Base-by-base conservation (phyloP, 2,113 vertebrate species). In the Acinonyx jubatus region DNA sequence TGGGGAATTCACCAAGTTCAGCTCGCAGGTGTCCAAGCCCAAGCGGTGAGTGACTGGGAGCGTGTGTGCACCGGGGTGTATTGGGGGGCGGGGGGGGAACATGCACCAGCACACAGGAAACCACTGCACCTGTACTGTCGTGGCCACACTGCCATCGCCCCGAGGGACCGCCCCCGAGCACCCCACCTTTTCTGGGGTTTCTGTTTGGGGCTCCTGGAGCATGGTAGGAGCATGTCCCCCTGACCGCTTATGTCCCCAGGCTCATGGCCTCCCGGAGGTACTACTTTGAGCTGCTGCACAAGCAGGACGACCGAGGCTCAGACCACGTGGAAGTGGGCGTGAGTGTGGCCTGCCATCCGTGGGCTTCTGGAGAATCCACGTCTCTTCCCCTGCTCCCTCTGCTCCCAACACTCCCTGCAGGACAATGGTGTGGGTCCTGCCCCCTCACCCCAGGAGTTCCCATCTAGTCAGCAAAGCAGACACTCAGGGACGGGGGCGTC, bases 261-360 rank as follows among this genome's bases (percentile, higher is more conserved):
- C 99, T 99, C 92, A 99, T 99, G 98, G 99, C 99, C 74, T 99
- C 99, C 96, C 99, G 99, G 57, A 99, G 98, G 41, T 99, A 99
- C 98, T 99, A 99, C 99, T 99, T 99, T 0, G 99, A 99, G 99
- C 98, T 99, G 97, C 99, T 99, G 63, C 99, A 99, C 99, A 99
- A 99, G 96, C 99, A 99, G 78, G 99, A 99, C 0, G 99, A 99
- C 99, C 99, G 98, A 27, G 99, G 99, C 82, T 99, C 99, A 0
- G 99, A 99, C 99, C 99, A 99, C 0, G 99, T 99, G 98, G 99
- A 99, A 98, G 99, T 99, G 45, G 99, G 99, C 52, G 99, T 99
- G 99, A 99, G 99, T 99, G 48, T 23, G 29, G 7, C 83, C 25
- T 36, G 18, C 12, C 33, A 11, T n/a, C 2, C 0, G 3, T 0